These are phyloP conservation scores for Microcebus tavaratra DNA, from an alignment of 2,113 vertebrate species.

Conservation along the genomic window DNA sequence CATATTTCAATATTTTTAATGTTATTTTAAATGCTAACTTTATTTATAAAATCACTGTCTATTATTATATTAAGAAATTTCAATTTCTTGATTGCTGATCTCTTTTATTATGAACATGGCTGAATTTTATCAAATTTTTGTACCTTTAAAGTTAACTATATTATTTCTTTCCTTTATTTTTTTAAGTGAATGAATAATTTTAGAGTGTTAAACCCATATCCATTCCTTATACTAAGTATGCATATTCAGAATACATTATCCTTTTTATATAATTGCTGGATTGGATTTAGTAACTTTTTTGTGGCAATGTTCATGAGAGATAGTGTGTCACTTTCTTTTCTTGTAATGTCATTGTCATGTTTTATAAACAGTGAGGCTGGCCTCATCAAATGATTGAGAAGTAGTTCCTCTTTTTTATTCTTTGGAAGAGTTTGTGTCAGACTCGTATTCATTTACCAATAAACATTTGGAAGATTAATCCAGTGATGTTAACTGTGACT, in stretches of 20 bases:
- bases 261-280: not conserved
- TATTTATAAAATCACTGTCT: not conserved
- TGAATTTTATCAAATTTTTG: not conserved
- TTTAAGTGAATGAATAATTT: not conserved
- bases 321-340: not conserved
- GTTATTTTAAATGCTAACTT: not conserved
- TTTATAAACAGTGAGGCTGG: not conserved
- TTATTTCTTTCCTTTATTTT: not conserved
- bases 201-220: not conserved
- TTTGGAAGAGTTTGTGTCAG: not conserved
- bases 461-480: not conserved
- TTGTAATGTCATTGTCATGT: not conserved
- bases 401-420: not conserved
- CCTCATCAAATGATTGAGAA: not conserved
- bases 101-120: not conserved
- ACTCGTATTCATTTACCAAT: not conserved
- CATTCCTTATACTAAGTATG: not conserved
- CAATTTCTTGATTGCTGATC: not conserved
- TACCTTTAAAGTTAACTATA: too few relatives aligned
- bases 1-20: not conserved
- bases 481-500: not conserved
- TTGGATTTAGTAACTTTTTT: not conserved
- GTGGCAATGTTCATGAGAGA: not conserved
- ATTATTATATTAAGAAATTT: not conserved
- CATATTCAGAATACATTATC: not conserved